These are phyloP conservation scores for Scaptomyza reducta DNA, from an alignment of 2,888 invertebrate genomes.

Conservation along the genomic window DNA sequence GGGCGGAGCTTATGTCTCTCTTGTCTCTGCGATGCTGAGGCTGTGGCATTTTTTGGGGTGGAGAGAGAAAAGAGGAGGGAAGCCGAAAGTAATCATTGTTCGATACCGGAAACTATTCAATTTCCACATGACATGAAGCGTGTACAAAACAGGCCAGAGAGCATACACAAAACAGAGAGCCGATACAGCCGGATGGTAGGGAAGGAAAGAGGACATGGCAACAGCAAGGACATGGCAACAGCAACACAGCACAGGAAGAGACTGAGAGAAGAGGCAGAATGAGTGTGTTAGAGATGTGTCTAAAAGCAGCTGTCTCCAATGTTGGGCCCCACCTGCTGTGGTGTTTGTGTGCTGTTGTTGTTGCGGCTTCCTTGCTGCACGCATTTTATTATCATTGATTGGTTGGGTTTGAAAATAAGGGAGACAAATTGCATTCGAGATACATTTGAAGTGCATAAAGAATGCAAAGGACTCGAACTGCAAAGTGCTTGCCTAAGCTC, in stretches of 20 bases:
- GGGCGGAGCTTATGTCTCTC: not conserved
- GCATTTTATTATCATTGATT: conserved; percentile 48
- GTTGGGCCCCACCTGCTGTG: not conserved
- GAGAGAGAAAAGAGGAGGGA: conserved; percentile 3
- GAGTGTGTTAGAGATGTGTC: not conserved
- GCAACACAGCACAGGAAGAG: conserved; percentile 11
- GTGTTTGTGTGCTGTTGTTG: conserved; percentile 11
- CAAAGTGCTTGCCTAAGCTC: conserved; percentile 7
- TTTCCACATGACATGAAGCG: conserved; percentile 76
- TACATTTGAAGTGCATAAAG: conserved; percentile 25
- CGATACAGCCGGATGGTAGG: not conserved
- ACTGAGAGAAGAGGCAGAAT: not conserved
- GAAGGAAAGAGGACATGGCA: not conserved
- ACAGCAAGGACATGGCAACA: conserved; percentile 28
- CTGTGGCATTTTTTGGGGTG: conserved; percentile 9
- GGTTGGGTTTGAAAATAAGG: conserved; percentile 6
- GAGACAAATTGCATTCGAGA: conserved; percentile 28
- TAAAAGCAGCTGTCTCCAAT: conserved; percentile 10
- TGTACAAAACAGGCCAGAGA: conserved; percentile 46
- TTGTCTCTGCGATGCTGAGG: conserved; percentile 20
- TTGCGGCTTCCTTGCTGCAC: conserved; percentile 27
- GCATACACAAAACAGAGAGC: conserved; percentile 16
- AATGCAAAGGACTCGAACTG: conserved; percentile 3
- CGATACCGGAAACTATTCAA: conserved; percentile 81
- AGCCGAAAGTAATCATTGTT: conserved; percentile 76